Conservation (phyloP, 64 coral and sea anemone species). For the Trachythela sp. region DNA sequence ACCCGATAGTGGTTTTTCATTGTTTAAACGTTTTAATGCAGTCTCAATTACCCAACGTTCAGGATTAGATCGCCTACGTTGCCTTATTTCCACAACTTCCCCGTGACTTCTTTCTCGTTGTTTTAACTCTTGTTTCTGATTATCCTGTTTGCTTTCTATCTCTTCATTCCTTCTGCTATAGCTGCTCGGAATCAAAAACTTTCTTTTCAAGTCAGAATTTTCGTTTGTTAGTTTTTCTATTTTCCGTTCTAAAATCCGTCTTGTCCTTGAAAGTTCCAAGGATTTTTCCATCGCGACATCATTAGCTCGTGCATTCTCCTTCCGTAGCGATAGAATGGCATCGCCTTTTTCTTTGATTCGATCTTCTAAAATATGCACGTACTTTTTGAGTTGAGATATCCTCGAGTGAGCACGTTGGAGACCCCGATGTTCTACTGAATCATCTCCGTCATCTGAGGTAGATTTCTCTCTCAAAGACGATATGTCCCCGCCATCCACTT, state of each 20-base stretch:
- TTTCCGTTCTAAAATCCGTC: slow-evolving; percentile 70
- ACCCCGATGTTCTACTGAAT: slow-evolving; percentile 45
- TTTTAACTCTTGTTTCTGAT: neutral
- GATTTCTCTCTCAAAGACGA: too few relatives aligned
- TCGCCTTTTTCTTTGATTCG: slow-evolving; percentile 44
- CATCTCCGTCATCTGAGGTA: slow-evolving; percentile 40
- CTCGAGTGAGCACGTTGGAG: slow-evolving; percentile 44
- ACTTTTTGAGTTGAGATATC: slow-evolving; percentile 45
- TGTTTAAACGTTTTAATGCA: neutral
- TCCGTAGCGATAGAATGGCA: slow-evolving; percentile 40
- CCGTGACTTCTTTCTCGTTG: neutral
- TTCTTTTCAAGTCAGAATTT: slow-evolving; percentile 73
- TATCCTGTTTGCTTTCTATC: neutral
- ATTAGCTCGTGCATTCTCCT: slow-evolving; percentile 59
- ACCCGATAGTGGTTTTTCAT: neutral
- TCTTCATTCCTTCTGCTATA: neutral
- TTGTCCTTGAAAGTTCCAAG: slow-evolving; percentile 71
- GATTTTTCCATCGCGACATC: slow-evolving; percentile 96
- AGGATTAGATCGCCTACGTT: neutral
- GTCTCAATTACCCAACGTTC: neutral
- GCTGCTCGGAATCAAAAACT: slow-evolving; percentile 35
- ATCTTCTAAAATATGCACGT: slow-evolving; percentile 27
- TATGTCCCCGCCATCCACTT: slow-evolving; percentile 44
- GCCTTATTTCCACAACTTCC: neutral
- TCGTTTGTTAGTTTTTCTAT: slow-evolving; percentile 86